Percentiles rank a stretch among this genome's conserved stretches.
Conservation (phyloP, 2,888 invertebrate genomes). For the Deroplatys truncata region DNA sequence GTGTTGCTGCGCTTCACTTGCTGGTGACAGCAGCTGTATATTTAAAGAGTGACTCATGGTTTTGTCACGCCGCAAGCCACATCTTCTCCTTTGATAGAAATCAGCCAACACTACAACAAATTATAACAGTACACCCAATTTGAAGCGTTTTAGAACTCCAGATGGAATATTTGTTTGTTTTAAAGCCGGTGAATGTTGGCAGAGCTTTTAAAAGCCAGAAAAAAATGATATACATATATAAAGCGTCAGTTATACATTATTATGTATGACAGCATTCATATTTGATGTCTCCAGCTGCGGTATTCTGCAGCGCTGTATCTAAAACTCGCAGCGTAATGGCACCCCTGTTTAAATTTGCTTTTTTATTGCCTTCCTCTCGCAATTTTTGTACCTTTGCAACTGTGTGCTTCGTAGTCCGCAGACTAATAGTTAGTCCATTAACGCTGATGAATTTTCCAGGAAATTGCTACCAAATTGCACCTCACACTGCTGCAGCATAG, state of each 20-base stretch:
- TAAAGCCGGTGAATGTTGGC: background rate
- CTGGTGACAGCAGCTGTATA: background rate
- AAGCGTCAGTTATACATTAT: background rate
- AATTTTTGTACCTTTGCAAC: background rate
- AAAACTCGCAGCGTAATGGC: background rate
- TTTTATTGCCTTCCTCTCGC: background rate
- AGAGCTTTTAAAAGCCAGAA: background rate
- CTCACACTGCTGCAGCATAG: background rate
- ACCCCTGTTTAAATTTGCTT: background rate
- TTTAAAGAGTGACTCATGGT: background rate
- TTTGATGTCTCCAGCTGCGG: background rate
- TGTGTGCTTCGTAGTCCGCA: background rate
- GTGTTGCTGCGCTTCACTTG: background rate
- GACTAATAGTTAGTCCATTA: slow-evolving; percentile 22
- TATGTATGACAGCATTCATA: background rate
- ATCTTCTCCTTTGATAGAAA: background rate
- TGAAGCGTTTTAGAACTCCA: background rate
- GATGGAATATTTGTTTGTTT: background rate
- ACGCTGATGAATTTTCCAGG: slow-evolving; percentile 20
- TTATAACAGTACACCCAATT: background rate
- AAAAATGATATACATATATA: background rate
- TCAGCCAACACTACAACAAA: background rate
- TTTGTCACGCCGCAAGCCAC: background rate
- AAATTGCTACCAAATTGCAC: slow-evolving; percentile 19
- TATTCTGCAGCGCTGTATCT: background rate